phyloP scores from a whole-genome alignment of 2,797 vertebrate species.

The Tachyglossus aculeatus region DNA sequence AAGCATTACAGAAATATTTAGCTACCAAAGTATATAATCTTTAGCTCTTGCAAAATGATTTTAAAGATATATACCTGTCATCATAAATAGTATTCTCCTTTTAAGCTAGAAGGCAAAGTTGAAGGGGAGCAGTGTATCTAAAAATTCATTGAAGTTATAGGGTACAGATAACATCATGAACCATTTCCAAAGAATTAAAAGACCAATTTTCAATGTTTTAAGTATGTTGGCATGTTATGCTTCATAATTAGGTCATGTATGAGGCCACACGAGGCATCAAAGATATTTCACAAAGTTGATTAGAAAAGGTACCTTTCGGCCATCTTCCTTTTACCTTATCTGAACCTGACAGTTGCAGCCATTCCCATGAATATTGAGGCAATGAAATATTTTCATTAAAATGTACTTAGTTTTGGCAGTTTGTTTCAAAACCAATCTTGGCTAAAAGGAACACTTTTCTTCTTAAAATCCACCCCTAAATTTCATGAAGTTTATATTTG shows the following conservation, averaged over 20 bases:
- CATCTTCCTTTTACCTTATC: conserved; percentile 60
- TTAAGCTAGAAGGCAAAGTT: conserved; percentile 16
- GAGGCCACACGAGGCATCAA: conserved; percentile 41
- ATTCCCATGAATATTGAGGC: conserved; percentile 13
- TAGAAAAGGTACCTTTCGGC: conserved; percentile 59
- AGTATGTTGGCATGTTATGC: conserved; percentile 37
- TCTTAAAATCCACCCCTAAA: neutral
- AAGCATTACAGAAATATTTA: conserved; percentile 4
- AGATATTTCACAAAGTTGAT: conserved; percentile 60
- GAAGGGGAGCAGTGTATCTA: conserved; percentile 19
- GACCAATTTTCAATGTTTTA: conserved; percentile 21
- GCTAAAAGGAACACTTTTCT: conserved; percentile 29
- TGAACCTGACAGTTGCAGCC: conserved; percentile 42
- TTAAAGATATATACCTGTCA: conserved; percentile 27
- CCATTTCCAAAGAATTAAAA: conserved; percentile 52
- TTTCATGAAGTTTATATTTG: conserved; percentile 12
- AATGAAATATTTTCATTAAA: conserved; percentile 38
- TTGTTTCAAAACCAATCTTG: conserved; percentile 44
- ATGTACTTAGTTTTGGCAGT: conserved; percentile 25
- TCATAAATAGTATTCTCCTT: conserved; percentile 13
- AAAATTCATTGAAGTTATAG: conserved; percentile 30
- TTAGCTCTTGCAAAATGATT: conserved; percentile 13
- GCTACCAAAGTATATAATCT: conserved; percentile 11
- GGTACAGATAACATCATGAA: conserved; percentile 32
- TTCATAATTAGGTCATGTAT: conserved; percentile 56